These are phyloP conservation scores for Mormyrus hasselquistii DNA, from an alignment of 2,797 vertebrate species.

Conservation along the genomic window DNA sequence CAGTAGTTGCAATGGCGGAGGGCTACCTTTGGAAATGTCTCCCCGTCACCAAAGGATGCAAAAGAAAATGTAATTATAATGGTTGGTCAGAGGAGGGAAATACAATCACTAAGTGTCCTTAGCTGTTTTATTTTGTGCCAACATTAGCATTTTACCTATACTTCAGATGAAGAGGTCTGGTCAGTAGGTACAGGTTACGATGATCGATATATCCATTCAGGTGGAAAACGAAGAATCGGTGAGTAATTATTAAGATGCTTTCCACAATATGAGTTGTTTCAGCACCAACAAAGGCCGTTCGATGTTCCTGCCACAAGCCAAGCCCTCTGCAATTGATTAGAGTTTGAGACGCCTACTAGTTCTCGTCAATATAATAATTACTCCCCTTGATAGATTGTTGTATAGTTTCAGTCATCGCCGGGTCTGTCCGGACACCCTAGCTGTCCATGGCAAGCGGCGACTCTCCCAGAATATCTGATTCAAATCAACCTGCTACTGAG, in stretches of 20 bases:
- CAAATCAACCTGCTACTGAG: constrained; percentile 82
- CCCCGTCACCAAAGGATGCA: constrained; percentile 48
- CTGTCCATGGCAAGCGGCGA: constrained; percentile 57
- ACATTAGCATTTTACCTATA: constrained; percentile 46
- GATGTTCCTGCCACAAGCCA: constrained; percentile 62
- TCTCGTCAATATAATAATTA: constrained; percentile 78
- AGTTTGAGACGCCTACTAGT: constrained; percentile 59
- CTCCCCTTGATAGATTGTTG: constrained; percentile 76
- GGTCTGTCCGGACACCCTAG: constrained; percentile 48
- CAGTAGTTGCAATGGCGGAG: constrained; percentile 47
- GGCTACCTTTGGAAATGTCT: constrained; percentile 40
- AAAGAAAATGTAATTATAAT: constrained; percentile 56
- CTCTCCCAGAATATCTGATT: constrained; percentile 74
- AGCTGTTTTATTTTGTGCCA: constrained; percentile 25
- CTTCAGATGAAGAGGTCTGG: constrained; percentile 35
- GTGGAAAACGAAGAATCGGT: constrained; percentile 65
- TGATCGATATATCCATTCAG: constrained; percentile 51
- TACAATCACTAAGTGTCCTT: constrained; percentile 40
- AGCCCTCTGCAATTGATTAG: constrained; percentile 67
- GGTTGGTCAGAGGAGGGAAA: constrained; percentile 48
- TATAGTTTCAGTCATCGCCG: constrained; percentile 62
- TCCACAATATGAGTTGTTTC: constrained; percentile 68
- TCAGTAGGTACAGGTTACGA: constrained; percentile 56
- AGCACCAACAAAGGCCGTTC: constrained; percentile 57
- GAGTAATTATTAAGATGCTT: constrained; percentile 71